Base-by-base conservation (phyloP, 2,797 vertebrate species). In the Rhinatrema bivittatum region DNA sequence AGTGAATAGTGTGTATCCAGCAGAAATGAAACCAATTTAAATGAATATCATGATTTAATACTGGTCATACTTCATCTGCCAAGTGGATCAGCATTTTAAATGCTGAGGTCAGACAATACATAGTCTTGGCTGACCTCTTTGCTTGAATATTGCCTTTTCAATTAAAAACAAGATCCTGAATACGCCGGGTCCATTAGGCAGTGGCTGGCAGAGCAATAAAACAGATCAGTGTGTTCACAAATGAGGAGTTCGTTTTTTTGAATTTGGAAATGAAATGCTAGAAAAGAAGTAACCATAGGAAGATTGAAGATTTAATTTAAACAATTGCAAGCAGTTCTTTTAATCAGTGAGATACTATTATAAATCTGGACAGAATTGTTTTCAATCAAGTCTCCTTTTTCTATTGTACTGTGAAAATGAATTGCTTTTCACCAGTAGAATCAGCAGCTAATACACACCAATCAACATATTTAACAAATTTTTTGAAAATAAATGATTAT, bases 301-400 rank as follows among this genome's bases (percentile, higher is more conserved):
- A 47, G 60, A 42, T n/a, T 36, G 38, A 69, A 65, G 61, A 58
- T 61, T 10, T 69, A 65, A 69, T 71, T 73, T 69, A 28, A 46
- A 48, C 32, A 39, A 43, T 59, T 55, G 52, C 42, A 56, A 48
- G 42, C 43, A 59, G 43, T 55, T 39, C 60, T 66, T 48, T 60
- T 54, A 49, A 71, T 67, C 74, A 62, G 69, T 54, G 49, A 57
- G 69, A n/a, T n/a, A 65, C 74, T 65, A 65, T 71, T 31, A 67
- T 47, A 42, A 52, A 28, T 25, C 17, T 50, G 56, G 56, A 67
- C 67, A 48, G 52, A 57, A 39, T 61, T 65, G 65, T 65, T 43
- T 41, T 50, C 57, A 60, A 56, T 61, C 60, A 64, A 48, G 16
- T 36, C 59, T 55, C 20, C n/a, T n/a, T 36, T 53, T 61, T 65